A percentile compares a stretch with the other conserved stretches of the same genome.
phyloP scores from a whole-genome alignment of 2,113 vertebrate species.

The Origma solitaria region DNA sequence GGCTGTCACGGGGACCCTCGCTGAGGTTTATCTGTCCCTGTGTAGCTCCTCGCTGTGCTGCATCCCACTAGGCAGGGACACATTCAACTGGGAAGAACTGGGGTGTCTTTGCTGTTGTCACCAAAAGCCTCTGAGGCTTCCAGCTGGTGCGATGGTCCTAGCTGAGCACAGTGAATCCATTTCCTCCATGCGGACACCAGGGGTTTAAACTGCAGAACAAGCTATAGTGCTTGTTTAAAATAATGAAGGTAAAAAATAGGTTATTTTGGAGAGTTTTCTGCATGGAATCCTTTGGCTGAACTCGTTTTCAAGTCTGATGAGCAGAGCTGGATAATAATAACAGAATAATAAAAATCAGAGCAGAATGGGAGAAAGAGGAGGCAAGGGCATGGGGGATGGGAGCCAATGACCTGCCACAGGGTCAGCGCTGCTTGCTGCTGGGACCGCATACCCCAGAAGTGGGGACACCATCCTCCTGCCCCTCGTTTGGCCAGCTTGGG shows the following conservation, averaged over 20 bases:
- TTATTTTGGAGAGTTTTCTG: neutral
- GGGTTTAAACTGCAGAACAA: neutral
- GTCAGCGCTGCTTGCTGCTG: neutral
- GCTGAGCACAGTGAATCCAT: neutral
- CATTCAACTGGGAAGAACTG: too few relatives aligned
- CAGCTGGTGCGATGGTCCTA: rapidly evolving
- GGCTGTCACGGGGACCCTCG: neutral
- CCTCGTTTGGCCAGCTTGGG: neutral
- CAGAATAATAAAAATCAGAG: neutral
- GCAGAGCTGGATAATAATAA: neutral
- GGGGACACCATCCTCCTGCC: neutral
- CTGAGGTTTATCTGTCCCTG: neutral
- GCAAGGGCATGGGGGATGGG: neutral
- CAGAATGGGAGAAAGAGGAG: neutral
- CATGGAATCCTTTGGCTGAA: neutral
- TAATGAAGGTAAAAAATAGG: neutral
- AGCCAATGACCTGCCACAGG: neutral
- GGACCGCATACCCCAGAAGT: neutral
- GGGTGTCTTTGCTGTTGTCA: neutral
- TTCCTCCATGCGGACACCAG: neutral
- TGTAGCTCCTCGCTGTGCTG: rapidly evolving
- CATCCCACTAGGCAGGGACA: neutral
- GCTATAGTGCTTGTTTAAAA: neutral
- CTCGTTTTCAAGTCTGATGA: neutral
- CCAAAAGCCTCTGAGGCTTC: neutral